Evolutionary conservation across 2,797 vertebrate species (phyloP), one percentile per base, ranked within the genome.

Genomic region (Crypturellus tataupa): DNA sequence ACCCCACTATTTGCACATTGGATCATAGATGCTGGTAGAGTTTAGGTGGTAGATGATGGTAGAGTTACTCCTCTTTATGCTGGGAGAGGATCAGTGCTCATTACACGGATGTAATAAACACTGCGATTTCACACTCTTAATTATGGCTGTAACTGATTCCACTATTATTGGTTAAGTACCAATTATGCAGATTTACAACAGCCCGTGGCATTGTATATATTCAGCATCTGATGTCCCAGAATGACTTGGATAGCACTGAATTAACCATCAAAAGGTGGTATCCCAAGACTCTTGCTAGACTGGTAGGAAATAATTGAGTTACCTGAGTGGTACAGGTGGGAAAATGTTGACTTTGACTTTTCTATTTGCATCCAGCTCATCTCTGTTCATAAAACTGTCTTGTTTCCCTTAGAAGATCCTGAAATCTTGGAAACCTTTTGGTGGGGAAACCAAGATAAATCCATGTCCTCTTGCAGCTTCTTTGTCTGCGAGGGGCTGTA

Each of bases 121-220:
- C 68, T 19, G 84, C 46, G 39, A 87, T 87, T 35, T 65, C 90
- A 78, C 73, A 27, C 53, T 68, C 65, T 80, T 80, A 86, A 85
- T 94, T 83, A 72, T 0, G 2, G 49, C 68, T 92, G 81, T 27
- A 75, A 80, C 72, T 13, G 49, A 79, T 76, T 44, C 77, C 70
- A 56, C 80, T 42, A 39, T 53, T 64, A 35, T 35, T 89, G 42
- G 46, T 71, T 85, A 87, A 93, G 68, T 49, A 73, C 62, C 68
- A 72, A 87, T 93, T 92, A 90, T 80, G 71, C 40, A 90, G 90
- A 87, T 93, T 94, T 71, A 58, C 69, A 60, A 5, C 27, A 80
- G 88, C 92, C 88, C 35, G 16, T 85, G 69, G 94, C 79, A 25
- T 55, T 75, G 78, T 81, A 53, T 78, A 0, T 7, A 65, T 8